Evolutionary conservation across 2,888 invertebrate genomes (phyloP).

Genomic region (Pterostichus madidus): DNA sequence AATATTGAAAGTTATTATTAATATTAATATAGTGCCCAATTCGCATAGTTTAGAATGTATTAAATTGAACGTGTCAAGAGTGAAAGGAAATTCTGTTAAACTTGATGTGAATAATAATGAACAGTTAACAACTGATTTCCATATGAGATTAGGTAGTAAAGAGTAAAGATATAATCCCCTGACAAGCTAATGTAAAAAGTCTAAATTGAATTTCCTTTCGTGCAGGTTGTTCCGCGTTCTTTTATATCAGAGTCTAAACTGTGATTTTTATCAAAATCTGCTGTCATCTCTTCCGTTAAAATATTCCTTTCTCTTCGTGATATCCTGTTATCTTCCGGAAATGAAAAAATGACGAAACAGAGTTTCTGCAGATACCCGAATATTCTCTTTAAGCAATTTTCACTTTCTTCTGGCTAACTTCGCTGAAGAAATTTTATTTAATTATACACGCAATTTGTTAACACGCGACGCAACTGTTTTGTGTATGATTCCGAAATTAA

Average conservation of each 20-base stretch:
- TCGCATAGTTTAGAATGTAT: too few relatives aligned
- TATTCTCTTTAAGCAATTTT: constrained; percentile 29
- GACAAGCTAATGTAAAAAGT: constrained; percentile 22
- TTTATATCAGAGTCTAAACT: constrained; percentile 44
- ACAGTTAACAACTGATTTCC: too few relatives aligned
- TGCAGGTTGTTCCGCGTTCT: constrained; percentile 34
- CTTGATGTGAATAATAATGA: too few relatives aligned
- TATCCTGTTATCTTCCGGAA: constrained; percentile 60
- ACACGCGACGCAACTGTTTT: neutral
- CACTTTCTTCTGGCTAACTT: neutral
- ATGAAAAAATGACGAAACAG: constrained; percentile 57
- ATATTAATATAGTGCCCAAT: too few relatives aligned
- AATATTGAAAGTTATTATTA: too few relatives aligned
- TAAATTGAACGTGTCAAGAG: too few relatives aligned
- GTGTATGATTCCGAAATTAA: too few relatives aligned
- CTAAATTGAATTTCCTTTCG: constrained; percentile 38
- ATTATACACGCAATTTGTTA: neutral
- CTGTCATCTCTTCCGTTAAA: constrained; percentile 63
- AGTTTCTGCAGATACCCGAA: constrained; percentile 24
- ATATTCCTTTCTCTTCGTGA: constrained; percentile 52
- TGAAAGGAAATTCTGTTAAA: too few relatives aligned
- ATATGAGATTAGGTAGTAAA: too few relatives aligned
- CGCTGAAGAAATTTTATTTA: neutral
- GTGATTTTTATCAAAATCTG: constrained; percentile 56
- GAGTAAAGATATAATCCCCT: too few relatives aligned